These are phyloP conservation scores for Gorsachius magnificus DNA, from an alignment of 2,797 vertebrate genomes.

Conservation along the genomic window DNA sequence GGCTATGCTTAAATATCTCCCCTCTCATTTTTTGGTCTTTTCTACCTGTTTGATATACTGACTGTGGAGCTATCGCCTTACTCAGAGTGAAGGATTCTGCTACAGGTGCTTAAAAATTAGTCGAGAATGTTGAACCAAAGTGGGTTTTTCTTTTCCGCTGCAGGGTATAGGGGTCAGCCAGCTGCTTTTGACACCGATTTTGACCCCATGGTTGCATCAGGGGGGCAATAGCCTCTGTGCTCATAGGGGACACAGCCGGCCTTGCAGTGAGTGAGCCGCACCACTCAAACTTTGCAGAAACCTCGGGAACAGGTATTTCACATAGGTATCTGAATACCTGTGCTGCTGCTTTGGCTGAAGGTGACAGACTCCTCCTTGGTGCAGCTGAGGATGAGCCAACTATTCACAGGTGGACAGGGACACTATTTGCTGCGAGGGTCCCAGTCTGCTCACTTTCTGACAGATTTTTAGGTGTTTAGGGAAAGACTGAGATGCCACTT, in stretches of 20 bases:
- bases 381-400: background rate
- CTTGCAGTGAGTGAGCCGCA: rapidly evolving
- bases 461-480: background rate
- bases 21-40: background rate
- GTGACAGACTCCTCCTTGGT: background rate
- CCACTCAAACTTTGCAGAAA: background rate
- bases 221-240: background rate
- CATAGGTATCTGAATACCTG: background rate
- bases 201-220: background rate
- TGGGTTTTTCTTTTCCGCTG: background rate
- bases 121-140: background rate
- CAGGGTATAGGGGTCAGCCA: background rate
- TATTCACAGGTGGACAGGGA: rapidly evolving
- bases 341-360: background rate
- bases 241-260: rapidly evolving
- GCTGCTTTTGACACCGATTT: background rate
- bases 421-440: rapidly evolving
- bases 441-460: background rate
- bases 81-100: background rate
- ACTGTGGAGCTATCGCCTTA: rapidly evolving
- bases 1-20: background rate
- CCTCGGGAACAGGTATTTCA: background rate
- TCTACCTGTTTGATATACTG: too few species aligned
- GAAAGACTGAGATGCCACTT: background rate
- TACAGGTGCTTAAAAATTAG: background rate